Evolutionary conservation across 2,113 vertebrate species (phyloP), one percentile per base, ranked within the genome.

Genomic region (Mustela lutreola): DNA sequence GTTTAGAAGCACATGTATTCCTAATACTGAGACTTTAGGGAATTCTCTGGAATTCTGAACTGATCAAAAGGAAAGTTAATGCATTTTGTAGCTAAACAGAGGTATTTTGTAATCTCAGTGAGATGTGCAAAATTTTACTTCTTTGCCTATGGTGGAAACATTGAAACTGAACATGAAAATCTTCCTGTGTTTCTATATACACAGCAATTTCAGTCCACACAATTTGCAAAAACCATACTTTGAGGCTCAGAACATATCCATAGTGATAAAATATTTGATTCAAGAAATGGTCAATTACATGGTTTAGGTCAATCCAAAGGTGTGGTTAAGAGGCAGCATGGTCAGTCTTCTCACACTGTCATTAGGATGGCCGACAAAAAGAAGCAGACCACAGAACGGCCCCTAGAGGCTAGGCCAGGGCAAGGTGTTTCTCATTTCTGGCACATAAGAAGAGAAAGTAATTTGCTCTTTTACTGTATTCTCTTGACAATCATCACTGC

Each of bases 31-130:
- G 19, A 87, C 26, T 42, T 76, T 65, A 18, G 42, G 53, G 19
- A 60, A 65, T 95, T 93, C 31, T 87, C 81, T 39, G 22, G 56
- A 95, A 88, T 96, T 53, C 42, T 89, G 33, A 71, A 89, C 22
- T 45, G 31, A 84, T 73, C 21, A 84, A 67, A 94, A 94, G 36
- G 19, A 89, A 95, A 88, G 63, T 24, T 78, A 83, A 88, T 5
- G 21, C 18, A 31, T 63, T 87, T 96, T 82, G 15, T 93, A 78
- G 45, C 60, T 71, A 82, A 31, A 78, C 5, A 83, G 18, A 90
- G 33, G 5, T 87, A 73, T 78, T 95, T 71, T 89, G 16, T 89
- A 94, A 87, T 42, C 70, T 19, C n/a, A 16, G 7, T 16, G 11
- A 94, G n/a, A 87, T 42, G 7, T 81, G 15, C 12, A 76, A 70